Evolutionary conservation across 1,140 invertebrate genomes (phyloP), one percentile per base, ranked within the genome.

Genomic region (Ceratina australensis): DNA sequence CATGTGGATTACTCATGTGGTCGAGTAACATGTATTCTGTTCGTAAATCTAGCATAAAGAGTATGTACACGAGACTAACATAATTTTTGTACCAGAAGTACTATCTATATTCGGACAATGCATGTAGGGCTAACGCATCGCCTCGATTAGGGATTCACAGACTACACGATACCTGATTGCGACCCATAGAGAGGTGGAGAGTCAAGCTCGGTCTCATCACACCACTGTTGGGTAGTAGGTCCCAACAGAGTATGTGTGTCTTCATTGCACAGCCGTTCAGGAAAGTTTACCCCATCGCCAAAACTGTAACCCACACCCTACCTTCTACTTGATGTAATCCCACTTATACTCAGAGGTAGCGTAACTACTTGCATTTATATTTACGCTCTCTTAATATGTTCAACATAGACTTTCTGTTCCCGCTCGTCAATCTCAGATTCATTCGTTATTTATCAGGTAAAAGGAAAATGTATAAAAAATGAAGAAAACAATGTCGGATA

Each of bases 221-320:
- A 90, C 93, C 93, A 93, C 22, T 90, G 90, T 83, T 93, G 93
- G 72, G 90, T 88, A 74, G 90, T 87, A 69, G 90, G 88, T 54
- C 91, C 92, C 78, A 97, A 93, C 75, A 98, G 93, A 47, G 95
- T 95, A 91, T 97, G 96, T 77, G 95, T 95, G 89, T 97, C 97
- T 91, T 97, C 96, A 85, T 97, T 96, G 82, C 95, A 93, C 78
- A 94, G 94, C 60, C 95, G 94, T 89, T 96, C 95, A 18, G 97
- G 97, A 92, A 96, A 98, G 86, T 95, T 95, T 85, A 97, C 94
- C 79, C 97, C 97, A 92, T 97, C 96, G 84, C 97, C 97, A 91
- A 97, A 94, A 93, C 97, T 96, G 93, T 80, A 93, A 92, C 84
- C 89, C 90, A 91, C 79, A 91, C 90, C 89, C 87, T 89, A 87